phyloP scores from a whole-genome alignment of 2,113 vertebrate genomes.

The Anarhynchus alexandrinus region DNA sequence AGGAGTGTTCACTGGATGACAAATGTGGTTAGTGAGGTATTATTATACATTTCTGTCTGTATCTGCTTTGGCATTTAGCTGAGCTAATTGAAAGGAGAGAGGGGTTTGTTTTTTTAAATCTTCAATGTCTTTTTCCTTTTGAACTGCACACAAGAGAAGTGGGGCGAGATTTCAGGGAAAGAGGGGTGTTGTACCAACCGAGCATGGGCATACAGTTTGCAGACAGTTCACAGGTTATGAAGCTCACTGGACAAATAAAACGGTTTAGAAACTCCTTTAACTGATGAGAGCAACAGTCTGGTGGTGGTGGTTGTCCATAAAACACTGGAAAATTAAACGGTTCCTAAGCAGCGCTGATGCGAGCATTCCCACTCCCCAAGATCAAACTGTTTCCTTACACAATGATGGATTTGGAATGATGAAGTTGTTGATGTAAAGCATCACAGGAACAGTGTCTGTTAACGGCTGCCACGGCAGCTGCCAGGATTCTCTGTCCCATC shows the following conservation, averaged over 20 bases:
- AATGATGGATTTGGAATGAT: background rate
- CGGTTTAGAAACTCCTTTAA: background rate
- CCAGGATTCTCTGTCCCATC: background rate
- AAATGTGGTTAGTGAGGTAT: background rate
- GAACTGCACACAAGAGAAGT: background rate
- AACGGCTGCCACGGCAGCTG: background rate
- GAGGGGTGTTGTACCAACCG: background rate
- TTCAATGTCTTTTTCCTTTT: background rate
- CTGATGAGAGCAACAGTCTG: background rate
- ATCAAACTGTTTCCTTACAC: background rate
- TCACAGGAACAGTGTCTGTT: background rate
- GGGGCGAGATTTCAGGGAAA: background rate
- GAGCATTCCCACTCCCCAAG: background rate
- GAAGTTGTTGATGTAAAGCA: background rate
- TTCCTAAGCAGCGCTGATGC: background rate
- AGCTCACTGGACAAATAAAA: background rate
- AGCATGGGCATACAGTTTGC: background rate
- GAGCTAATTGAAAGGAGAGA: background rate
- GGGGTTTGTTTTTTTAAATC: background rate
- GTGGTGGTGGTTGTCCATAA: background rate
- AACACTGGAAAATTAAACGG: background rate
- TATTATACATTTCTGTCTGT: background rate
- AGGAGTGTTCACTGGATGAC: background rate
- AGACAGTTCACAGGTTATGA: background rate
- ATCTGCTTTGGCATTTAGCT: background rate